Percentiles rank a stretch among this genome's conserved stretches.
Evolutionary conservation across 2,797 vertebrate species (phyloP).

Genomic region (Halcyon chelicuti): DNA sequence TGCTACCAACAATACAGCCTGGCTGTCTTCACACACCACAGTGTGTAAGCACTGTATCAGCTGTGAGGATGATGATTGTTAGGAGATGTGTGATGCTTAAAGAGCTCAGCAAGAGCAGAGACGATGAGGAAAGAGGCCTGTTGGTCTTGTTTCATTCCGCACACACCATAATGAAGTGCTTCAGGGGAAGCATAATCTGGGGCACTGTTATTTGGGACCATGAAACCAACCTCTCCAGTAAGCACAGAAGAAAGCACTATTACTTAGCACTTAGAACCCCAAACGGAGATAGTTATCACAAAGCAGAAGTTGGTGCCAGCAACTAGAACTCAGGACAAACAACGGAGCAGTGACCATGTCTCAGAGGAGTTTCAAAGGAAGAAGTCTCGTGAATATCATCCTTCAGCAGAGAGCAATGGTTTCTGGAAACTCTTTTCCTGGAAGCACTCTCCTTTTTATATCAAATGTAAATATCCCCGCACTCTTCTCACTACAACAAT

Average conservation of each 20-base stretch:
- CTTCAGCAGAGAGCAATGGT: not conserved
- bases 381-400: not conserved
- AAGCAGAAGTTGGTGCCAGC: not conserved
- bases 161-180: rapidly evolving
- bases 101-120: not conserved
- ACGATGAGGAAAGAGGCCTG: not conserved
- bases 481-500: not conserved
- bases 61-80: rapidly evolving
- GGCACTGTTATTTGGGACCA: too few relatives aligned
- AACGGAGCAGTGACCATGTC: rapidly evolving
- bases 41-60: rapidly evolving
- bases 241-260: not conserved
- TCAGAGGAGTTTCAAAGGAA: not conserved
- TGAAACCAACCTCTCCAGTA: not conserved
- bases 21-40: not conserved
- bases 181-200: not conserved
- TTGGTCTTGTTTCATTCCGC: rapidly evolving
- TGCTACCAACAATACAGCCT: rapidly evolving
- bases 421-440: not conserved
- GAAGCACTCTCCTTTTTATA: not conserved
- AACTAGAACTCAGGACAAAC: not conserved
- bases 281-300: not conserved
- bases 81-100: rapidly evolving
- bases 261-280: not conserved
- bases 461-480: not conserved